A percentile compares a stretch with the other conserved stretches of the same genome.
These are phyloP conservation scores for Drosophila ezoana DNA, from an alignment of 2,888 invertebrate species.

Conservation along the genomic window DNA sequence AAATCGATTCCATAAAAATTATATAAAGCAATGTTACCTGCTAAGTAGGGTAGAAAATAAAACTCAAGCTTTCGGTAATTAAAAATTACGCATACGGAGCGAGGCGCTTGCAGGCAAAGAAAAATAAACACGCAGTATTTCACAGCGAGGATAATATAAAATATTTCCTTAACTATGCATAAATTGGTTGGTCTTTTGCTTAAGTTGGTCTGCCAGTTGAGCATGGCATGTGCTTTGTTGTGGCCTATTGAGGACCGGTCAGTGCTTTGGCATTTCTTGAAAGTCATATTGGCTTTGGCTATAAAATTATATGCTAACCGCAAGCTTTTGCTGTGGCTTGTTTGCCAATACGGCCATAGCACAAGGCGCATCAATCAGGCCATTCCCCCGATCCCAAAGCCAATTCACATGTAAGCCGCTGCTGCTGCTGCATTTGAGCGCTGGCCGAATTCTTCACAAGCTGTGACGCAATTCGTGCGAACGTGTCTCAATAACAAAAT, in stretches of 20 bases:
- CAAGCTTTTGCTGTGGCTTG: constrained; percentile 75
- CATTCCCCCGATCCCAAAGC: constrained; percentile 8
- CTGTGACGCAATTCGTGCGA: constrained; percentile 70
- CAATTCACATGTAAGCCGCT: constrained; percentile 5
- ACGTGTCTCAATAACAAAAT: constrained; percentile 80
- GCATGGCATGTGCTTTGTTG: constrained; percentile 64
- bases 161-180: constrained; percentile 32
- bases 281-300: constrained; percentile 35
- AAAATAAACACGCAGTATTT: constrained; percentile 7
- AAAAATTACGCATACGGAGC: constrained; percentile 30
- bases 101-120: constrained; percentile 7
- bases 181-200: constrained; percentile 31
- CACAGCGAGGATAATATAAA: not conserved
- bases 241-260: constrained; percentile 46
- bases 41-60: not conserved
- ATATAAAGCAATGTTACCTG: too few species aligned
- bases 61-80: constrained; percentile 8
- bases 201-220: constrained; percentile 25
- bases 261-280: constrained; percentile 47
- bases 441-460: constrained; percentile 52
- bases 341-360: constrained; percentile 42
- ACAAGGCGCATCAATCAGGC: constrained; percentile 54
- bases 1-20: too few species aligned
- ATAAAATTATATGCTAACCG: constrained; percentile 65
- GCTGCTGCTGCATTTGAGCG: constrained; percentile 46